These are phyloP conservation scores for Microtus ochrogaster DNA, from an alignment of 2,113 vertebrate genomes.

Conservation along the genomic window DNA sequence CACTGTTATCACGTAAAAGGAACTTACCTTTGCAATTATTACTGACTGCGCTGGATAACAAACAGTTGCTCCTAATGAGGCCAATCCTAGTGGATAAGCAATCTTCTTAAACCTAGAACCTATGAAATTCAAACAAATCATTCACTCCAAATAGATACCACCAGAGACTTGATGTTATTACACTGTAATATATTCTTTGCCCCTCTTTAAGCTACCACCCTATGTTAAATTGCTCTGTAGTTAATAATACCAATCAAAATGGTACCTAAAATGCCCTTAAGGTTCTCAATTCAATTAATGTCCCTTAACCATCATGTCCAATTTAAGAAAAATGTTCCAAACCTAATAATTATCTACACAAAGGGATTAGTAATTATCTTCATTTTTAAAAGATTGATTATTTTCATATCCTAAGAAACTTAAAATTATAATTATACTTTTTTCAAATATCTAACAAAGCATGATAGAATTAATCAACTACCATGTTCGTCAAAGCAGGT, in stretches of 20 bases:
- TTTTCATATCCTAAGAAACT: slow-evolving; percentile 49
- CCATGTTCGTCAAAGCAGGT: background rate
- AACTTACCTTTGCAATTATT: slow-evolving; percentile 91
- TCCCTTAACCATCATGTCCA: slow-evolving; percentile 26
- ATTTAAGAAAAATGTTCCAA: slow-evolving; percentile 63
- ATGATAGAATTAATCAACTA: slow-evolving; percentile 37
- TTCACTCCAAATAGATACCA: slow-evolving; percentile 56
- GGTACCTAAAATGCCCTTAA: slow-evolving; percentile 53
- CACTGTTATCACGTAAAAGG: slow-evolving; percentile 29
- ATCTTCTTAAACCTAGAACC: slow-evolving; percentile 92
- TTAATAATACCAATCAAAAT: slow-evolving; percentile 60
- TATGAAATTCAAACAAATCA: slow-evolving; percentile 80
- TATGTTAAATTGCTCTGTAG: slow-evolving; percentile 56
- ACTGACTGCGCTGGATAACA: slow-evolving; percentile 93
- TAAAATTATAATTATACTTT: slow-evolving; percentile 51
- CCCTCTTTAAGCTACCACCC: slow-evolving; percentile 15
- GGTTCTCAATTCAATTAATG: slow-evolving; percentile 62
- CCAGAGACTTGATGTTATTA: slow-evolving; percentile 43
- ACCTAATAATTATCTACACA: slow-evolving; percentile 62
- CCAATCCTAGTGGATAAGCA: slow-evolving; percentile 89
- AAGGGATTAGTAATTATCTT: slow-evolving; percentile 51
- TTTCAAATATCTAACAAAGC: slow-evolving; percentile 53
- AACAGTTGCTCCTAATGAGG: slow-evolving; percentile 88
- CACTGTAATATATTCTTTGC: slow-evolving; percentile 23
- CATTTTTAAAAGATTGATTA: slow-evolving; percentile 53